These are phyloP conservation scores for Caerostris darwini DNA, from an alignment of 1,140 invertebrate genomes.

Conservation along the genomic window DNA sequence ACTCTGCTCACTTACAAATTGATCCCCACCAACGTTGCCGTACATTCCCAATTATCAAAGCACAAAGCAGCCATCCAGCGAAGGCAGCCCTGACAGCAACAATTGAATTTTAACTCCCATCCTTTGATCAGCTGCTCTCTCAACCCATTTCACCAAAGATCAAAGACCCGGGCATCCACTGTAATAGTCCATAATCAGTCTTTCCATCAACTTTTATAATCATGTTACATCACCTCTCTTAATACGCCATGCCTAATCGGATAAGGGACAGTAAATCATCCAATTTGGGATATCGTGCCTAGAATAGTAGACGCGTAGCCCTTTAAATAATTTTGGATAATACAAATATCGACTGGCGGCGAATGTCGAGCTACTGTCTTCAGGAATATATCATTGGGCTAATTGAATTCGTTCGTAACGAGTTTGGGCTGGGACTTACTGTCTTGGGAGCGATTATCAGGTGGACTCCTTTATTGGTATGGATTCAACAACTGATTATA, in stretches of 20 bases:
- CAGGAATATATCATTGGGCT: conserved; percentile 43
- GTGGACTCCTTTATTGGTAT: too few species aligned
- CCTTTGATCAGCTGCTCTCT: conserved; percentile 25
- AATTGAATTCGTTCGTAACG: conserved; percentile 33
- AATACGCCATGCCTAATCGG: conserved; percentile 50
- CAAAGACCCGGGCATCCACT: background rate
- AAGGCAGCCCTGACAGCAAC: background rate
- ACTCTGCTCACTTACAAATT: background rate
- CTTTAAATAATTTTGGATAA: conserved; percentile 36
- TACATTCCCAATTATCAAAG: conserved; percentile 11
- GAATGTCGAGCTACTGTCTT: conserved; percentile 1
- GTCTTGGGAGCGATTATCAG: background rate
- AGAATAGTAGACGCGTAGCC: background rate
- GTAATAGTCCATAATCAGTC: background rate
- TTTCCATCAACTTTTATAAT: conserved; percentile 52
- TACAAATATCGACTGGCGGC: conserved; percentile 7
- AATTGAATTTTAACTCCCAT: conserved; percentile 38
- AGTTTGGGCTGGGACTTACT: background rate
- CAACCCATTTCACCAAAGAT: conserved; percentile 17
- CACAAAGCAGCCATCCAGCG: background rate
- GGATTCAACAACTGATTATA: too few species aligned
- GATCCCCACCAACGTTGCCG: background rate
- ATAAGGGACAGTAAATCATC: conserved; percentile 41
- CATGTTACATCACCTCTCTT: conserved; percentile 54
- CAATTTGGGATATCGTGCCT: conserved; percentile 26